Evolutionary conservation across 2,797 vertebrate genomes (phyloP).

Genomic region (Pteronotus mesoamericanus): DNA sequence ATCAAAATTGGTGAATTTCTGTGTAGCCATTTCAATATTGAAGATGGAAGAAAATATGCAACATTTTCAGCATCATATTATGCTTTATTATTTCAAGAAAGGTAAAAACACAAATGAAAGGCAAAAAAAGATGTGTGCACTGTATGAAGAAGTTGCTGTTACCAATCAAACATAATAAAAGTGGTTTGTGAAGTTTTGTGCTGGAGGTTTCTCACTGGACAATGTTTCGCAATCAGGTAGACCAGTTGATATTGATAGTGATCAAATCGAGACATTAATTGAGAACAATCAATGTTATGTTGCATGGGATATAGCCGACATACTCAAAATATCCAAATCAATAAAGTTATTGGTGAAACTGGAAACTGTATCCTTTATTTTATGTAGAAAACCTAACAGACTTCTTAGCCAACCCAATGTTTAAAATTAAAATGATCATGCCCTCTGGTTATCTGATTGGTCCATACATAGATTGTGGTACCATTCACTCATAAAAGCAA

Average conservation of each 20-base stretch:
- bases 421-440: constrained; percentile 5
- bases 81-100: too few species aligned
- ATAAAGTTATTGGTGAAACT: neutral
- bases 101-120: too few species aligned
- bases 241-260: neutral
- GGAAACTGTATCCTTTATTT: neutral
- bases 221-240: neutral
- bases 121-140: too few species aligned
- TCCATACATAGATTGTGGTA: neutral
- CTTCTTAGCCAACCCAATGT: neutral
- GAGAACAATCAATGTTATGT: neutral
- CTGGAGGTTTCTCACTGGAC: too few species aligned
- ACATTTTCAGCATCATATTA: too few species aligned
- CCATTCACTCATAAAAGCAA: neutral
- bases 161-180: too few species aligned
- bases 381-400: neutral
- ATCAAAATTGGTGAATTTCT: neutral
- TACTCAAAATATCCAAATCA: neutral
- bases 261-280: neutral
- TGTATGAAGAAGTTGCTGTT: too few species aligned
- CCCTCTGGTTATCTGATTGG: neutral
- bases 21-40: too few species aligned
- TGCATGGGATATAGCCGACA: neutral
- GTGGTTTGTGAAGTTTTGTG: too few species aligned
- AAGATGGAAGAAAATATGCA: too few species aligned